These are phyloP conservation scores for Lophius americanus DNA, from an alignment of 2,797 vertebrate species.

Conservation along the genomic window DNA sequence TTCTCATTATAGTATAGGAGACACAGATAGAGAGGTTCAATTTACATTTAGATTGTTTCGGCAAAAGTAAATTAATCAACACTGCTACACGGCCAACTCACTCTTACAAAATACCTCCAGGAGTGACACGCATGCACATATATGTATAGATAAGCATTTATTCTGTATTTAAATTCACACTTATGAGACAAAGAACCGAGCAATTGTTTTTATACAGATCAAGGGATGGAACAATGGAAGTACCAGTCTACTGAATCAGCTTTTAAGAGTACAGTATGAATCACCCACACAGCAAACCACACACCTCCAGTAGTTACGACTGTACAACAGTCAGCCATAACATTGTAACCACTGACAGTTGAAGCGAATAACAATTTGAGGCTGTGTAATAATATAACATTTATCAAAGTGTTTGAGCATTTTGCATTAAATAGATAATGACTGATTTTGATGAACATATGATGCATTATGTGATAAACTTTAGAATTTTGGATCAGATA, in stretches of 20 bases:
- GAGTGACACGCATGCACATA: constrained; percentile 39
- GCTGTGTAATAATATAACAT: no score
- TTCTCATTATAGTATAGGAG: constrained; percentile 82
- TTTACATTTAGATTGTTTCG: constrained; percentile 89
- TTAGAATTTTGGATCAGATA: no score
- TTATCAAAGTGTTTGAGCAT: no score
- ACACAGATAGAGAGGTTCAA: constrained; percentile 84
- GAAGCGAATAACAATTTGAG: no score
- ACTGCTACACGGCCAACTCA: constrained; percentile 62
- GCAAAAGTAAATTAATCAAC: constrained; percentile 85
- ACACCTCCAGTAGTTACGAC: not conserved
- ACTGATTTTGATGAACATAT: no score
- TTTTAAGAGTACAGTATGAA: not conserved
- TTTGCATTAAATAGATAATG: no score
- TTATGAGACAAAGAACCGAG: constrained; percentile 5
- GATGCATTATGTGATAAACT: no score
- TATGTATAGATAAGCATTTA: constrained; percentile 12
- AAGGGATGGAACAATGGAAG: not conserved
- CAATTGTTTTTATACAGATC: not conserved
- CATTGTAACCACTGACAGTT: no score
- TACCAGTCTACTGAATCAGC: constrained; percentile 2
- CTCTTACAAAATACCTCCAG: constrained; percentile 57
- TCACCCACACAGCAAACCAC: not conserved
- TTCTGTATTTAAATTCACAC: constrained; percentile 15
- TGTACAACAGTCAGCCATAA: no score